phyloP scores from a whole-genome alignment of 2,113 vertebrate genomes.

The Ailurus styani region DNA sequence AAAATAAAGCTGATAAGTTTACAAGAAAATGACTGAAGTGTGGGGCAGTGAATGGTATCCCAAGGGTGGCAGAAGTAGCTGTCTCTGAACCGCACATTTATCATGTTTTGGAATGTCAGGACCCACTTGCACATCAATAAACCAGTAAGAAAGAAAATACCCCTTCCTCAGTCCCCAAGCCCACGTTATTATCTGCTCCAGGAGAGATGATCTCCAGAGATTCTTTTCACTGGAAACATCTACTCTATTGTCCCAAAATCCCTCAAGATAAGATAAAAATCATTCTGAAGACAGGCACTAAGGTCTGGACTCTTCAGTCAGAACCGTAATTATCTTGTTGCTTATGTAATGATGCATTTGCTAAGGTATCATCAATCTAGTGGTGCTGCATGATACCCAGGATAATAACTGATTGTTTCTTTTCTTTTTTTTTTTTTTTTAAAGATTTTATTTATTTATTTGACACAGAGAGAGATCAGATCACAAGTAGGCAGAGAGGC shows the following conservation, averaged over 20 bases:
- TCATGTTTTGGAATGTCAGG: background rate
- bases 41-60: too few species aligned
- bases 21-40: background rate
- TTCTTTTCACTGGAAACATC: background rate
- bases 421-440: too few species aligned
- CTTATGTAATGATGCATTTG: background rate
- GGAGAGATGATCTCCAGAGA: background rate
- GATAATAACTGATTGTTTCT: background rate
- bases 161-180: background rate
- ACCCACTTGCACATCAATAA: background rate
- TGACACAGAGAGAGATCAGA: too few species aligned
- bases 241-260: background rate
- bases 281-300: background rate
- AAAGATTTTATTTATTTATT: too few species aligned
- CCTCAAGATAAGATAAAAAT: background rate
- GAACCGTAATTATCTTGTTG: background rate
- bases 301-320: background rate
- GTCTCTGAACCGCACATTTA: background rate
- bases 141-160: background rate
- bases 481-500: too few species aligned
- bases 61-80: background rate
- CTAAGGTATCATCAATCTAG: background rate
- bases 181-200: background rate
- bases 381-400: background rate
- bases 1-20: background rate